Conservation (phyloP, 2,797 vertebrate genomes). For the Melanogrammus aeglefinus region DNA sequence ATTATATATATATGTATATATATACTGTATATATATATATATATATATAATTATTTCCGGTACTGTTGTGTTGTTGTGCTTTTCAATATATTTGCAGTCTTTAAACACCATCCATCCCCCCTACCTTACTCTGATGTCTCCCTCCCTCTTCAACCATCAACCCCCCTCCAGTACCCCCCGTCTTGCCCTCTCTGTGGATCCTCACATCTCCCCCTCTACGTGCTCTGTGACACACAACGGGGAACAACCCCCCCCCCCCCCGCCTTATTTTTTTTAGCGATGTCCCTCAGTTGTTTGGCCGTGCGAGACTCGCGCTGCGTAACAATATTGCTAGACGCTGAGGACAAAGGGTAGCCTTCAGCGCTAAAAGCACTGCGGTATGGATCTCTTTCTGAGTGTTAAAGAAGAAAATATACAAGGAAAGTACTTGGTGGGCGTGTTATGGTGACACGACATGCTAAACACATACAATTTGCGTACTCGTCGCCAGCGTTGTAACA, state of each 20-base stretch:
- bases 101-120: not conserved
- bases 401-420: too few relatives aligned
- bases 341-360: slow-evolving; percentile 66
- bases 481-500: not conserved
- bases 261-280: slow-evolving; percentile 16
- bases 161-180: too few relatives aligned
- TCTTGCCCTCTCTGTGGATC: slow-evolving; percentile 7
- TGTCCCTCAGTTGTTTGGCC: slow-evolving; percentile 54
- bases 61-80: slow-evolving; percentile 45
- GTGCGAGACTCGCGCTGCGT: not conserved
- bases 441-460: not conserved
- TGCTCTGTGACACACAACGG: too few relatives aligned
- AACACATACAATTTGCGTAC: not conserved
- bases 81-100: not conserved
- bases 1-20: not conserved
- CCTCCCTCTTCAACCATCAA: slow-evolving; percentile 30
- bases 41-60: slow-evolving; percentile 46
- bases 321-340: not conserved
- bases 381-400: too few relatives aligned
- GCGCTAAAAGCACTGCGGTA: slow-evolving; percentile 5
- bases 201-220: not conserved
- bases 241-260: slow-evolving; percentile 45
- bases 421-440: not conserved
- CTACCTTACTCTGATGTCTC: slow-evolving; percentile 22
- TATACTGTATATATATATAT: too few relatives aligned